phyloP scores from a whole-genome alignment of 2,888 invertebrate species.

The Lasioglossum villosulum region DNA sequence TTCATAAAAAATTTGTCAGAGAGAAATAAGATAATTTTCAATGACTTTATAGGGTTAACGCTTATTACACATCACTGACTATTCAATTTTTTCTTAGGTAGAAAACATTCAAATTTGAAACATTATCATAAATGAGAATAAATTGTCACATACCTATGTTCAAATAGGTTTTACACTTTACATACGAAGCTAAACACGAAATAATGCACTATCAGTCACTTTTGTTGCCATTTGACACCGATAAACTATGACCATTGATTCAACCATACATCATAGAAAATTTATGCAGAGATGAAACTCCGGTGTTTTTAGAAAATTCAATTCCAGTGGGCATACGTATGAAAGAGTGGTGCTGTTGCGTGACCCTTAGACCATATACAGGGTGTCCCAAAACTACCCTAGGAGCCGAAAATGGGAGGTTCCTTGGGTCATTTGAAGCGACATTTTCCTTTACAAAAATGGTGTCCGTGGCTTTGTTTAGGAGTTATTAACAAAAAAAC shows the following conservation, averaged over 20 bases:
- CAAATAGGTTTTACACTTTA: conserved; percentile 5
- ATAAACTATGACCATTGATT: conserved; percentile 28
- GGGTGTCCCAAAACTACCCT: no score
- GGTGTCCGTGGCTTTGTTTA: no score
- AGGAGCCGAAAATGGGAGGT: no score
- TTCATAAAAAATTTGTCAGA: background rate
- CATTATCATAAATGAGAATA: background rate
- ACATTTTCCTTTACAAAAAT: no score
- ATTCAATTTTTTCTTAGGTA: background rate
- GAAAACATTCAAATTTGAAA: background rate
- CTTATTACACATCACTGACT: background rate
- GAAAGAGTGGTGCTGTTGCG: no score
- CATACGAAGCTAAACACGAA: conserved; percentile 26
- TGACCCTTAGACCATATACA: no score
- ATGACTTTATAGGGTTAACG: background rate
- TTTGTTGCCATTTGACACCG: conserved; percentile 27
- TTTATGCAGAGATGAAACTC: background rate
- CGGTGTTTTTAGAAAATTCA: background rate
- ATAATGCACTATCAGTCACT: conserved; percentile 20
- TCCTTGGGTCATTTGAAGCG: no score
- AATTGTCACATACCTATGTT: conserved; percentile 45
- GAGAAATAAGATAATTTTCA: background rate
- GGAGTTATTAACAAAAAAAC: no score
- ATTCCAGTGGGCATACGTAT: background rate
- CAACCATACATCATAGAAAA: background rate